phyloP scores from a whole-genome alignment of 2,113 vertebrate genomes.

The Salvelinus sp. region DNA sequence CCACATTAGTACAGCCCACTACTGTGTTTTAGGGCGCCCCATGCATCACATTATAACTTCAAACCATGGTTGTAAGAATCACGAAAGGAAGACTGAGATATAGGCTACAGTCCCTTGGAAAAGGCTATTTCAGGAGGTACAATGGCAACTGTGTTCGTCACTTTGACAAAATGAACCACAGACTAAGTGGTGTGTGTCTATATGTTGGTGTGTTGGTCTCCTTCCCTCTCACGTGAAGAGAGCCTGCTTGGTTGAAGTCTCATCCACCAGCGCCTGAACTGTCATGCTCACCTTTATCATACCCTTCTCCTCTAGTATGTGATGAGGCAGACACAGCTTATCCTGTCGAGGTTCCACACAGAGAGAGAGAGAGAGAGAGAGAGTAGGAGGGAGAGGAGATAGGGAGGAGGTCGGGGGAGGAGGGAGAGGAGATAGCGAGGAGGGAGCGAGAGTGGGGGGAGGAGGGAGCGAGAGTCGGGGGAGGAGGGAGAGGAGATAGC shows the following conservation, averaged over 20 bases:
- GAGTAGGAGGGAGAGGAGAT: background rate
- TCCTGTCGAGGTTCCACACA: slow-evolving; percentile 77
- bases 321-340: slow-evolving; percentile 94
- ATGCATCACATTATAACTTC: background rate
- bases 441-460: slow-evolving; percentile 4
- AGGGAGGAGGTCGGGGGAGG: background rate
- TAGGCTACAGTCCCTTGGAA: background rate
- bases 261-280: slow-evolving; percentile 88
- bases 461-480: background rate
- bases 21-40: background rate
- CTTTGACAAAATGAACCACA: background rate
- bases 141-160: background rate
- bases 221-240: slow-evolving; percentile 76
- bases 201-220: background rate
- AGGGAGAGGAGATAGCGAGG: background rate
- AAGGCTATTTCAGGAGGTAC: slow-evolving; percentile 17
- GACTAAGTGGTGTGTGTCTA: background rate
- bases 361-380: slow-evolving; percentile 22
- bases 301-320: slow-evolving; percentile 96
- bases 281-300: slow-evolving; percentile 88
- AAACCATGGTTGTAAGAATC: background rate
- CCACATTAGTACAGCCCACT: background rate
- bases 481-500: slow-evolving; percentile 5
- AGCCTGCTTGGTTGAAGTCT: slow-evolving; percentile 71
- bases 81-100: background rate